Evolutionary conservation across 2,888 invertebrate species (phyloP), one percentile per base, ranked within the genome.

Genomic region (Temnothorax unifasciatus): DNA sequence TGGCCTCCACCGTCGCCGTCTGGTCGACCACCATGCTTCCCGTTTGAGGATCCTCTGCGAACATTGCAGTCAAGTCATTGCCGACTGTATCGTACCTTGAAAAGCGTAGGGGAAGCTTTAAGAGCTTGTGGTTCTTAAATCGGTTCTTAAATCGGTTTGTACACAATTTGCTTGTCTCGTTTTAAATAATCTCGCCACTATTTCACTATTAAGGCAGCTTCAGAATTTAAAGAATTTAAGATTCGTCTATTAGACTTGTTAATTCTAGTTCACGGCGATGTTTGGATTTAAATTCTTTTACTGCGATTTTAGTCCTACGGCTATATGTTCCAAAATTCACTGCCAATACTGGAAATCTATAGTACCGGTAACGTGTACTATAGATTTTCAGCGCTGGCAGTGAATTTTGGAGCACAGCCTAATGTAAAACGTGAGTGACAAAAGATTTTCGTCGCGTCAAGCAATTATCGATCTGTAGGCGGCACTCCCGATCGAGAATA

Each of bases 1-100:
- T 95, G 6, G 95, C 95, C 81, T 96, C 96, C 8, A 93, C 94
- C 71, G 82, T 91, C 5, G 91, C 90, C 2, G 91, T 88, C 68
- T 87, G 84, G 84, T 95, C 94, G 25, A 94, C 82, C n/a, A 87
- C 75, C 4, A 90, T 84, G 77, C 86, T 87, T 50, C 90, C 92
- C 54, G 91, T 85, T 9, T 76, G 63, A 3, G 88, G 77, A 54
- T 91, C 87, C 82, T 76, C 93, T 92, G 90, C 29, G 84, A 87
- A 84, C 52, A 21, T 21, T 21, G 21, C n/a, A 81, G 74, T 13
- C 21, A 77, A 77, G 54, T 69, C 77, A 77, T 68, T 68, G 54
- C 41, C 15, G n/a, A 52, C 11, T 76, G 76, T 38, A 76, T 66
- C 9, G 66, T 21, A 76, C 38, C 66, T 76, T 76, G 25, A 66